Conservation (phyloP, 2,797 vertebrate species). For the Sandelia bainsii region DNA sequence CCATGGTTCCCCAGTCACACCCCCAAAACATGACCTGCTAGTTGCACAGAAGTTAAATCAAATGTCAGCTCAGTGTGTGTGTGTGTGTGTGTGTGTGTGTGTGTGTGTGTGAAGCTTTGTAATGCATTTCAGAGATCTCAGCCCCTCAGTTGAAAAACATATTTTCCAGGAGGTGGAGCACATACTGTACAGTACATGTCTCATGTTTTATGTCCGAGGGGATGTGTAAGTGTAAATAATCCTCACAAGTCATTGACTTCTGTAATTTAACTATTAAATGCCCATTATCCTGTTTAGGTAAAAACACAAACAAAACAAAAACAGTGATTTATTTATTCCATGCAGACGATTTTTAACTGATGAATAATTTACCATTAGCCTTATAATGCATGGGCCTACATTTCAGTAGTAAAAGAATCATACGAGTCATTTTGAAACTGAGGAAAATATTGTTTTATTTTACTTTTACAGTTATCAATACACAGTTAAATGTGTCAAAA, state of each 20-base stretch:
- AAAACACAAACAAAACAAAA: not conserved
- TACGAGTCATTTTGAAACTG: too few species aligned
- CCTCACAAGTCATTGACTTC: not conserved
- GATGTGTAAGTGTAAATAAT: constrained; percentile 24
- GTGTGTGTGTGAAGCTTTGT: not conserved
- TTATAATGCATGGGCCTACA: too few species aligned
- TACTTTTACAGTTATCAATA: too few species aligned
- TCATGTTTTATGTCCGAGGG: constrained; percentile 11
- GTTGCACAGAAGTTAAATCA: not conserved
- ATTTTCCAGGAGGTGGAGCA: constrained; percentile 37
- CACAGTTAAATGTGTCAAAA: too few species aligned
- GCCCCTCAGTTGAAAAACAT: constrained; percentile 17
- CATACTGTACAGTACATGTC: constrained; percentile 7
- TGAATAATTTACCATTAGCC: too few species aligned
- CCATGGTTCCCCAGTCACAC: not conserved
- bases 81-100: not conserved
- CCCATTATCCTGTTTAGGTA: not conserved
- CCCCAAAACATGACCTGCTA: not conserved
- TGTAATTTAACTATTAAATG: constrained; percentile 11
- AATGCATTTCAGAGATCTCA: constrained; percentile 16
- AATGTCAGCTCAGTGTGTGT: not conserved
- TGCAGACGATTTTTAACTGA: too few species aligned
- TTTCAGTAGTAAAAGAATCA: too few species aligned
- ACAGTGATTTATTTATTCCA: not conserved
- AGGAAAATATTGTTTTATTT: too few species aligned